Evolutionary conservation across 2,113 vertebrate genomes (phyloP).

Genomic region (Ctenomys sociabilis): DNA sequence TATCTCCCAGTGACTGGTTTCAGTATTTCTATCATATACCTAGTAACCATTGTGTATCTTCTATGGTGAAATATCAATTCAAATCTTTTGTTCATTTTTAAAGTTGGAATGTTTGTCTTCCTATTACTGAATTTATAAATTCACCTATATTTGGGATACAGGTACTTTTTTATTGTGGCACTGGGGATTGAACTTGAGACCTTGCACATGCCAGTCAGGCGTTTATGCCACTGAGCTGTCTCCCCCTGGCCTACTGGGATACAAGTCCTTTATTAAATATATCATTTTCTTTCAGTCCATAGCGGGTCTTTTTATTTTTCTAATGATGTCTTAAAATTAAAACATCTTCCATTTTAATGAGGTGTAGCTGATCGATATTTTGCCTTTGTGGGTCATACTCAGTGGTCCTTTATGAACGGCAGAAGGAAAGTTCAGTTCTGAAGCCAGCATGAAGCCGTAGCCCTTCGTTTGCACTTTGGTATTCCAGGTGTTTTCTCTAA

Average conservation of each 20-base stretch:
- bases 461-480: neutral
- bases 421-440: neutral
- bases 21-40: neutral
- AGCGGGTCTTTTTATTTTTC: constrained; percentile 25
- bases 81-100: neutral
- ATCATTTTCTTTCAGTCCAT: neutral
- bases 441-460: neutral
- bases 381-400: neutral
- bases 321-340: neutral
- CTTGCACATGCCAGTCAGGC: too few species aligned
- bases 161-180: too few species aligned
- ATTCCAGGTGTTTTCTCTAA: neutral
- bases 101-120: neutral
- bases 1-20: neutral
- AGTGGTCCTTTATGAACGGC: neutral
- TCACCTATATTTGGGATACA: neutral
- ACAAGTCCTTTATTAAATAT: constrained; percentile 7
- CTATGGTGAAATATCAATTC: neutral
- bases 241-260: neutral
- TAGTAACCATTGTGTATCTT: neutral
- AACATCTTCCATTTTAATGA: neutral
- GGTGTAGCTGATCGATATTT: neutral
- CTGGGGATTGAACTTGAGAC: too few species aligned
- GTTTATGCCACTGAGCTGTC: too few species aligned
- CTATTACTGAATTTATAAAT: neutral